These are phyloP conservation scores for Anticlea derivata DNA, from an alignment of 2,888 invertebrate genomes.

Conservation along the genomic window DNA sequence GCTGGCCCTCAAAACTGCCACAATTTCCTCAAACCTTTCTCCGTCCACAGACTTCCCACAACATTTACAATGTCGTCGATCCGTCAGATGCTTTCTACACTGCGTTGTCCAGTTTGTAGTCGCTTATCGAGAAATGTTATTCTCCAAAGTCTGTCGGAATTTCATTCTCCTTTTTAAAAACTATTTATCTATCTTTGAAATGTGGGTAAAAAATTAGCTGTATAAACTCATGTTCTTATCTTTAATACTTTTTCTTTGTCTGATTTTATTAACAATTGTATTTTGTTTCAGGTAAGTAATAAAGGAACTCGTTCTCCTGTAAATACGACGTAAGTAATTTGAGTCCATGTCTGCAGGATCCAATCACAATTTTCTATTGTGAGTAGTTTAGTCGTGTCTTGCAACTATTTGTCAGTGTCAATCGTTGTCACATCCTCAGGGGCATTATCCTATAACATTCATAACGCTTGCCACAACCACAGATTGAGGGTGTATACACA, in stretches of 20 bases:
- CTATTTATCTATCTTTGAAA: no score
- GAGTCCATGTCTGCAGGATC: not conserved
- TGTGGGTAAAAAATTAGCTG: no score
- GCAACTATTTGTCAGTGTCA: conserved; percentile 25
- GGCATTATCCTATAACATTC: conserved; percentile 20
- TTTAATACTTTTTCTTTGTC: not conserved
- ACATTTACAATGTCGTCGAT: no score
- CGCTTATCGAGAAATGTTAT: no score
- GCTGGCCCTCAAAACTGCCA: no score
- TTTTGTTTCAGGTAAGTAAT: conserved; percentile 21
- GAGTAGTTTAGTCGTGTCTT: conserved; percentile 15
- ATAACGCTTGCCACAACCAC: conserved; percentile 22
- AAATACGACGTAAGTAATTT: conserved; percentile 11
- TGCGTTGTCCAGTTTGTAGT: no score
- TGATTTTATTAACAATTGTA: not conserved
- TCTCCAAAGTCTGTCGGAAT: no score
- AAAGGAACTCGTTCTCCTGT: not conserved
- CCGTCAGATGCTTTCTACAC: no score
- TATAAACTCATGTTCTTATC: no score
- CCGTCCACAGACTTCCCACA: no score
- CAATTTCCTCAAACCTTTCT: no score
- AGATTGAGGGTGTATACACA: conserved; percentile 16
- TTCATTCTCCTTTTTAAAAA: no score
- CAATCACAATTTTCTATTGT: not conserved
- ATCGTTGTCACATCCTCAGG: conserved; percentile 16